Percentiles rank a stretch among this genome's conserved stretches.
Evolutionary conservation across 2,113 vertebrate genomes (phyloP).

Genomic region (Eonycteris spelaea): DNA sequence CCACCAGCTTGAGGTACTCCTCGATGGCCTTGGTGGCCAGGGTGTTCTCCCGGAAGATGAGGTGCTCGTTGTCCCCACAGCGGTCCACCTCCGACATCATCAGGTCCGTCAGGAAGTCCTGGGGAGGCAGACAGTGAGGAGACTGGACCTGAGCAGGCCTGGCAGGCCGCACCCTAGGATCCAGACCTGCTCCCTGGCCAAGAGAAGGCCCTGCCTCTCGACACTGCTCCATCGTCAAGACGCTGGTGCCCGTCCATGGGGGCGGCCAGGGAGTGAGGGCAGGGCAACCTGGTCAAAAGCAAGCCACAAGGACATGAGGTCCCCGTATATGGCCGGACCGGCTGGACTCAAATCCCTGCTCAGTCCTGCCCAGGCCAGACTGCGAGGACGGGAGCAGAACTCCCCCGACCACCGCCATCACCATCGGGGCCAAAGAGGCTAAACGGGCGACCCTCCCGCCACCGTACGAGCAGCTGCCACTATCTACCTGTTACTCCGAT

Average conservation of each 20-base stretch:
- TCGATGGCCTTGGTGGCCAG: conserved; percentile 98
- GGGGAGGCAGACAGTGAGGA: conserved; percentile 55
- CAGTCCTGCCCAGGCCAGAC: accelerated
- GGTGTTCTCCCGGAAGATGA: conserved; percentile 99
- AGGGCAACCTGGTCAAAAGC: neutral
- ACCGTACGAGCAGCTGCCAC: neutral
- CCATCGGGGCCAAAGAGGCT: neutral
- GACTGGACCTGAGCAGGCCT: neutral
- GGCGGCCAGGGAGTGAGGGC: neutral
- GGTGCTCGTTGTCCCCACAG: conserved; percentile 98
- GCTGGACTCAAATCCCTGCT: neutral
- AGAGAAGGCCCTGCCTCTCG: neutral
- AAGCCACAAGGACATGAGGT: neutral
- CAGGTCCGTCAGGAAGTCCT: conserved; percentile 99
- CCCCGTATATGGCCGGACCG: accelerated
- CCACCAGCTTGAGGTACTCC: conserved; percentile 99
- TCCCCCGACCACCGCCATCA: accelerated
- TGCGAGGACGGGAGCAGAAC: neutral
- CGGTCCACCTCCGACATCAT: conserved; percentile 99
- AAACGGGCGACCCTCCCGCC: neutral
- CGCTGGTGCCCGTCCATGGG: no score
- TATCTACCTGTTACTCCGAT: neutral
- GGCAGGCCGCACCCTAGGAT: neutral
- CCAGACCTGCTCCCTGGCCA: neutral
- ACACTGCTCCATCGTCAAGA: neutral